Base-by-base conservation (phyloP, 2,113 vertebrate species). In the Megaptera novaeangliae region DNA sequence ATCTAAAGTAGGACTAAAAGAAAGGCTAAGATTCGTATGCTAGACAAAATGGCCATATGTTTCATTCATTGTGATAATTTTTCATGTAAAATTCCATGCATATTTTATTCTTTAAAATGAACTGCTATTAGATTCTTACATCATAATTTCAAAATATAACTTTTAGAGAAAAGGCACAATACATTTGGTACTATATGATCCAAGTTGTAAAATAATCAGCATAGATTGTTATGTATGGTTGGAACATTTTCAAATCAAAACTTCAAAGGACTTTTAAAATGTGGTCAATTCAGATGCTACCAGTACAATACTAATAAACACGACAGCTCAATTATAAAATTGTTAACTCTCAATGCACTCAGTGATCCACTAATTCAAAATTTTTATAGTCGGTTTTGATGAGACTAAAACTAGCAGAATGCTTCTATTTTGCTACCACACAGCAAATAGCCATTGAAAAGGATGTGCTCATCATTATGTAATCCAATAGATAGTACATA, bases 181-280 rank as follows among this genome's bases (percentile, higher is more conserved):
- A 34, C 36, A 85, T 90, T 94, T 93, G 29, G 27, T 57, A 81
- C 11, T 77, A 69, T 27, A n/a, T 74, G 61, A 61, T 89, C n/a
- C 64, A 92, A 94, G 39, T 80, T 91, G 12, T 59, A 92, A 84
- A 83, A 93, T 82, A 96, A 29, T 25, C 41, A 81, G 7, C 36
- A 66, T 55, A 80, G 34, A 25, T 14, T 74, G 14, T 64, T 64
- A 63, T 2, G 2, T 49, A n/a, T 78, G 72, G 31, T 23, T 82
- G 96, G 90, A 78, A 89, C 31, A 94, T 88, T 93, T 97, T 94
- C 63, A 95, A 97, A 44, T 46, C 91, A 59, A 95, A 64, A 69
- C 46, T 82, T 94, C 34, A 75, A 92, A 85, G 49, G n/a, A 88
- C 49, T 93, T 96, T 96, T 80, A 82, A 66, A 75, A 85, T 57